Evolutionary conservation across 2,113 vertebrate species (phyloP), one percentile per base, ranked within the genome.

Genomic region (Bubo bubo): DNA sequence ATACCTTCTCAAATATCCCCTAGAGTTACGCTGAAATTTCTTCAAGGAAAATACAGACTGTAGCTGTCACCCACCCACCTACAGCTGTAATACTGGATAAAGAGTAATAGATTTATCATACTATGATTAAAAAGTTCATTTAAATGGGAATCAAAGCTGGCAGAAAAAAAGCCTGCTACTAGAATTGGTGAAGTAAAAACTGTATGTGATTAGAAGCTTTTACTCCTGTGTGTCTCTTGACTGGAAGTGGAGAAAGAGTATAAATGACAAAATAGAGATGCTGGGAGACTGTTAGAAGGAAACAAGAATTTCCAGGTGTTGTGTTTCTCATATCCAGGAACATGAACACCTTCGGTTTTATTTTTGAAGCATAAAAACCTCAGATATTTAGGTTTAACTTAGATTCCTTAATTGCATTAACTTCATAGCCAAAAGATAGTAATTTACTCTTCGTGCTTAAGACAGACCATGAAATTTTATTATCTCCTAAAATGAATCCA

Each of bases 1-100:
- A 41, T 94, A 20, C 14, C 50, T 37, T 80, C 56, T 95, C 77
- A 93, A 86, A 82, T 95, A 95, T 94, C 58, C 75, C 34, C 59
- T 93, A 39, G 32, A 93, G 12, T 64, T 90, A 39, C 26, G 4
- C 72, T 95, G 80, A 83, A 86, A 72, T 90, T 83, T 26, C 52
- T 95, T 83, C 13, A 80, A 88, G 79, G 68, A 93, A 92, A 92
- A 86, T 34, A 52, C 26, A 75, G 22, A 4, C 56, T 90, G 19
- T 83, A 85, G 70, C n/a, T 79, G 34, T 94, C 71, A 95, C 34
- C 64, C 55, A 81, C 32, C 82, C 18, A 62, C 52, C 95, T 75
- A 74, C 13, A 88, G 6, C 41, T 88, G 17, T 55, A 93, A 41
- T 16, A 83, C 26, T 53, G 59, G 24, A 55, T 76, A 90, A 96